Percentiles rank a stretch among this genome's conserved stretches.
Evolutionary conservation across 2,888 invertebrate genomes (phyloP).

Genomic region (Drosophila ochracea): DNA sequence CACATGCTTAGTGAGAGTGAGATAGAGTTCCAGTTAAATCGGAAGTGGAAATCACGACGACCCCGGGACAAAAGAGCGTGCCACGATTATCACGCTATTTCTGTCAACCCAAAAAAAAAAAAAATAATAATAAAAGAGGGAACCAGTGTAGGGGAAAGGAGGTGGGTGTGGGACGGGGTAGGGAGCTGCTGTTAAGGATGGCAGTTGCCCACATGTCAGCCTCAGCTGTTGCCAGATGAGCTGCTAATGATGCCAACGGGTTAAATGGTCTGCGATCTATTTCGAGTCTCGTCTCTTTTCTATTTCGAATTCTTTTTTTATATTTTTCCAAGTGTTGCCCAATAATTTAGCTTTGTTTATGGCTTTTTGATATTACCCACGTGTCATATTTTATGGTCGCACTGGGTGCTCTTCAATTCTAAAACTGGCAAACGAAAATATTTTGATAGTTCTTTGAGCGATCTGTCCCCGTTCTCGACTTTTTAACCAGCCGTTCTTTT

Average conservation of each 20-base stretch:
- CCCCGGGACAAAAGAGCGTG: constrained; percentile 59
- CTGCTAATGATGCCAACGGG: constrained; percentile 79
- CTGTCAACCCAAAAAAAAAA: constrained; percentile 52
- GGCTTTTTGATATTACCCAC: constrained; percentile 70
- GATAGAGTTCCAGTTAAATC: constrained; percentile 73
- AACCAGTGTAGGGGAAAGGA: background rate
- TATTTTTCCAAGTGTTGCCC: constrained; percentile 63
- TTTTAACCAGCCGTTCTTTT: background rate
- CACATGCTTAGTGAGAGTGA: background rate
- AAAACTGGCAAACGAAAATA: constrained; percentile 49
- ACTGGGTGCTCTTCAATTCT: constrained; percentile 44
- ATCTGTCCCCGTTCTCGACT: constrained; percentile 7
- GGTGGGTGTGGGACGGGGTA: no score
- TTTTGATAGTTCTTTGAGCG: constrained; percentile 55
- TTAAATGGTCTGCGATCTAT: constrained; percentile 71
- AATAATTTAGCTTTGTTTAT: constrained; percentile 74
- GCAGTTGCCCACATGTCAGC: constrained; percentile 70
- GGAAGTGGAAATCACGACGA: constrained; percentile 73
- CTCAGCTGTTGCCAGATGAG: constrained; percentile 67
- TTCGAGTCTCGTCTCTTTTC: constrained; percentile 42
- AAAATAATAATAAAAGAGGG: background rate
- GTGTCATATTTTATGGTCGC: constrained; percentile 71
- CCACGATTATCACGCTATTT: constrained; percentile 82
- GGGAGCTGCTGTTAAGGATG: background rate
- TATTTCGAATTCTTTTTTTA: constrained; percentile 21